Evolutionary conservation across 92 coral and sea anemone genomes (phyloP).

Genomic region (Blastomussa wellsi): DNA sequence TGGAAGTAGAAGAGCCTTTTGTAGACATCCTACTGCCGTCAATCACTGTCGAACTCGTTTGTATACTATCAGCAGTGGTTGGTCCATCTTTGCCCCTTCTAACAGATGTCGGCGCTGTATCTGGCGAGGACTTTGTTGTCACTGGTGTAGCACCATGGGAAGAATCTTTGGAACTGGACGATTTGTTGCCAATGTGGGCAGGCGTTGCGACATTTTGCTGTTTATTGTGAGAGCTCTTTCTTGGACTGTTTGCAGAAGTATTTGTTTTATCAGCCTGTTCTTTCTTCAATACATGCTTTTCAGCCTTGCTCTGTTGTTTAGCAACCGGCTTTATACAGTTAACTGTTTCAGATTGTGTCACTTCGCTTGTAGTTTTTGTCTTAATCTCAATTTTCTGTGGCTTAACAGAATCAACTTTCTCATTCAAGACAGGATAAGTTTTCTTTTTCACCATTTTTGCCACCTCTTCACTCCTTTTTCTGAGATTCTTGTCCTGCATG

Average conservation of each 20-base stretch:
- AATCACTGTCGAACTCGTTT: slow-evolving; percentile 1
- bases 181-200: background rate
- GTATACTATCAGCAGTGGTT: slow-evolving; percentile 28
- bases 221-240: slow-evolving; percentile 38
- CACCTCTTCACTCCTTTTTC: slow-evolving; percentile 24
- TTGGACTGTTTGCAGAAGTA: slow-evolving; percentile 33
- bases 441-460: slow-evolving; percentile 31
- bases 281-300: slow-evolving; percentile 18
- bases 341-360: slow-evolving; percentile 37
- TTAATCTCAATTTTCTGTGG: slow-evolving; percentile 48
- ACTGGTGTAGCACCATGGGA: background rate
- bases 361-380: slow-evolving; percentile 46
- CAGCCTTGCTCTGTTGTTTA: slow-evolving; percentile 39
- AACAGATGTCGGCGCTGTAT: slow-evolving; percentile 2
- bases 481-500: slow-evolving; percentile 18
- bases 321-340: slow-evolving; percentile 40
- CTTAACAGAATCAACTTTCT: slow-evolving; percentile 42
- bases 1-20: slow-evolving; percentile 41
- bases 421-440: slow-evolving; percentile 24
- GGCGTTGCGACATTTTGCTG: slow-evolving; percentile 7
- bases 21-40: slow-evolving; percentile 41
- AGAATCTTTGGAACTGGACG: slow-evolving; percentile 32
- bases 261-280: slow-evolving; percentile 17
- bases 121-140: background rate
- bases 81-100: slow-evolving; percentile 48